A percentile compares a stretch with the other conserved stretches of the same genome.
Conservation (phyloP, 2,888 invertebrate genomes). For the Hanleya hanleyi region DNA sequence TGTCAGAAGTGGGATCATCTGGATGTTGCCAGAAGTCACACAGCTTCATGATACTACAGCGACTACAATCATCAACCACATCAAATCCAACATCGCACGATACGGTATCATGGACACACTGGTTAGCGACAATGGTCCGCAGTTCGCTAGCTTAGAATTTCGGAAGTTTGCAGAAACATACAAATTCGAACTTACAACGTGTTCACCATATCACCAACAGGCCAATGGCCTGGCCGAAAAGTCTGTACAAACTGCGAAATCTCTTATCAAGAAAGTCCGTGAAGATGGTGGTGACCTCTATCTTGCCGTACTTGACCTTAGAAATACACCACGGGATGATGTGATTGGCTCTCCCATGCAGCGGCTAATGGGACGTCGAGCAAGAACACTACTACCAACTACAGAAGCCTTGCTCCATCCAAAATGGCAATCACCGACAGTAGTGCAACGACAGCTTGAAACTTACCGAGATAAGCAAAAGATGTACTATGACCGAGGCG, state of each 20-base stretch:
- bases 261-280: slow-evolving; percentile 24
- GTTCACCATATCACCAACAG: slow-evolving; percentile 35
- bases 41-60: slow-evolving; percentile 7
- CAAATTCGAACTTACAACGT: slow-evolving; percentile 21
- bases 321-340: slow-evolving; percentile 31
- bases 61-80: slow-evolving; percentile 11
- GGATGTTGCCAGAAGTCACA: too few species aligned
- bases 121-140: slow-evolving; percentile 39
- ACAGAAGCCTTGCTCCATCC: slow-evolving; percentile 1
- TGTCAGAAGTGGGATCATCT: too few species aligned
- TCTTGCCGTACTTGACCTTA: slow-evolving; percentile 18
- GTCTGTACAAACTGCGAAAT: slow-evolving; percentile 18
- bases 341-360: slow-evolving; percentile 33
- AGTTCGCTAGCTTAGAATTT: slow-evolving; percentile 36
- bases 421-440: not conserved
- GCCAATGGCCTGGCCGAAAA: slow-evolving; percentile 44
- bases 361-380: slow-evolving; percentile 30
- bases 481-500: not conserved
- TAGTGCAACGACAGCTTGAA: not conserved
- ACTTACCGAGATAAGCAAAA: not conserved
- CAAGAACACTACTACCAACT: slow-evolving; percentile 31
- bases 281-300: slow-evolving; percentile 24
- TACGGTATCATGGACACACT: slow-evolving; percentile 38
- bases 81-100: slow-evolving; percentile 32
- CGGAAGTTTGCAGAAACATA: slow-evolving; percentile 16